These are phyloP conservation scores for Ictalurus furcatus DNA, from an alignment of 2,113 vertebrate genomes.

Conservation along the genomic window DNA sequence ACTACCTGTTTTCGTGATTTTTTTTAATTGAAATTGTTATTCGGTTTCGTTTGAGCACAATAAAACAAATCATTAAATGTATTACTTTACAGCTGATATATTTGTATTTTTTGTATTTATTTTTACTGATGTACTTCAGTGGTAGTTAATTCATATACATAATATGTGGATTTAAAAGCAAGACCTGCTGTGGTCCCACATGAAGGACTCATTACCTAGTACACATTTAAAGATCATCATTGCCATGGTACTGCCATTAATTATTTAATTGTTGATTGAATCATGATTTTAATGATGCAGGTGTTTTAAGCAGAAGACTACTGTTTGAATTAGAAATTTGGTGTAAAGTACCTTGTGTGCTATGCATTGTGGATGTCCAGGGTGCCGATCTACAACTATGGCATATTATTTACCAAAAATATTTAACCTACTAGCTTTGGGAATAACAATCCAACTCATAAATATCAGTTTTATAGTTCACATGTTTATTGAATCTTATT, in stretches of 20 bases:
- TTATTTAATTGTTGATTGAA: background rate
- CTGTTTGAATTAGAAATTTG: background rate
- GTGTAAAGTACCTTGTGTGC: background rate
- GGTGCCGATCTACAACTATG: background rate
- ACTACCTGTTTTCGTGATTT: background rate
- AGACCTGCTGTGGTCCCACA: background rate
- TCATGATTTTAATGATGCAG: background rate
- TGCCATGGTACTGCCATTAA: background rate
- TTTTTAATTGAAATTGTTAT: background rate
- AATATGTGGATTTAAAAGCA: background rate
- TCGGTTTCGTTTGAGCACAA: background rate
- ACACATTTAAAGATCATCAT: background rate
- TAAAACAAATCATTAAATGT: background rate
- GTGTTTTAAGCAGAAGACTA: background rate
- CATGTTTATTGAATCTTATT: slow-evolving; percentile 30
- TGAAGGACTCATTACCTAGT: background rate
- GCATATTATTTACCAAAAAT: background rate
- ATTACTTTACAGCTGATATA: background rate
- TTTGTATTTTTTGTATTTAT: background rate
- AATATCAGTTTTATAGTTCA: slow-evolving; percentile 21
- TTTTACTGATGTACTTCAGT: background rate
- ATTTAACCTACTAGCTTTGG: background rate
- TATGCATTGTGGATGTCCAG: background rate
- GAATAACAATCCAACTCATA: slow-evolving; percentile 8
- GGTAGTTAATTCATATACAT: background rate